Base-by-base conservation (phyloP, 2,113 vertebrate genomes). In the Indicator indicator region DNA sequence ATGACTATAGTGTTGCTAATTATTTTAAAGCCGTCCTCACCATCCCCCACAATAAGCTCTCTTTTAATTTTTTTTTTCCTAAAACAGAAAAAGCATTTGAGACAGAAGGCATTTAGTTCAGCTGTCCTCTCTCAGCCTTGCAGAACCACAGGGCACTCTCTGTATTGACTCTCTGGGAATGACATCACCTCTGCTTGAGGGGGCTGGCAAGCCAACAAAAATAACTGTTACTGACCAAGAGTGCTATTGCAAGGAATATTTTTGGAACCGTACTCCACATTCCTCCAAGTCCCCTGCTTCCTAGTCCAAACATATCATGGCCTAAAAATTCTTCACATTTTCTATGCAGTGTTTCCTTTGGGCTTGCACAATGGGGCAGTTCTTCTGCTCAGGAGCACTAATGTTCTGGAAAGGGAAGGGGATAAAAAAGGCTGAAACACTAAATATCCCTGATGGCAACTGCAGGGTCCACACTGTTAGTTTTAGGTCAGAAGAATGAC, bases 231-330 rank as follows among this genome's bases (percentile, higher is more conserved):
- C 95, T 97, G 94, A 97, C 95, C 97, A 96, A 97, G 90, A 96
- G 88, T 10, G 9, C 94, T 94, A 94, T 91, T 96, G 96, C 95
- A 97, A 86, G 88, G 96, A 97, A 97, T 97, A 97, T 97, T 98
- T 97, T 98, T 97, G 97, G 97, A 98, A 94, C 94, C 54, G 4
- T 80, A 59, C 89, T 86, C 95, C 2, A 4, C 97, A 98, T 97
- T 98, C 97, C 97, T 97, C 74, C 1, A 4, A 97, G 96, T 97
- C 97, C 94, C 97, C 71, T 83, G 95, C 95, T 96, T 97, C 97
- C 97, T 97, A 96, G 90, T 97, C 94, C 97, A 98, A 98, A 98
- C 97, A 97, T 96, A 97, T 97, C 96, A 91, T 89, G 89, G 96
- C 95, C 94, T 94, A 95, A 97, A 96, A 97, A 97, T 97, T 98